Percentiles rank a stretch among this genome's conserved stretches.
Evolutionary conservation across 2,888 invertebrate species (phyloP).

Genomic region (Linnaemya vulpina): DNA sequence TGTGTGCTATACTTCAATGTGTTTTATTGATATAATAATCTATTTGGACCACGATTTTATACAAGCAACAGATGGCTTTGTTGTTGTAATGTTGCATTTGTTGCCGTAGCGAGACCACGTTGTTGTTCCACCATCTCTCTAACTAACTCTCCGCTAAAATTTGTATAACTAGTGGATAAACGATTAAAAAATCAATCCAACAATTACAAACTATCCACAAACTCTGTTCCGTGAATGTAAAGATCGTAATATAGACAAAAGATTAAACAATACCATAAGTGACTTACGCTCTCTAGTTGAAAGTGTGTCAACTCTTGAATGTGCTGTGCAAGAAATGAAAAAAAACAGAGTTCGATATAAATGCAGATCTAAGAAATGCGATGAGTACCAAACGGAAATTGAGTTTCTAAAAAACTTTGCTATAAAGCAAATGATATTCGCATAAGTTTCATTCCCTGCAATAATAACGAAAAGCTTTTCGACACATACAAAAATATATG

Average conservation of each 20-base stretch:
- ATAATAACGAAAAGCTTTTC: conserved; percentile 4
- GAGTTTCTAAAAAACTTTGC: background rate
- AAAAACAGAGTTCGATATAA: background rate
- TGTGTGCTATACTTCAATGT: too few relatives aligned
- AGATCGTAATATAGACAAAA: conserved; percentile 22
- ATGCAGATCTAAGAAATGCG: background rate
- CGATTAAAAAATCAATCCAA: conserved; percentile 1
- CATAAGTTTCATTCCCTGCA: background rate
- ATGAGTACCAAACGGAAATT: background rate
- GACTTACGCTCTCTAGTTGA: conserved; percentile 5
- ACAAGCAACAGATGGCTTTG: too few relatives aligned
- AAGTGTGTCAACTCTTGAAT: conserved; percentile 8
- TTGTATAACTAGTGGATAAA: background rate
- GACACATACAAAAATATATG: background rate
- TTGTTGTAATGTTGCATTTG: too few relatives aligned
- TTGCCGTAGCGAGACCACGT: too few relatives aligned
- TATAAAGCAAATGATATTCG: background rate
- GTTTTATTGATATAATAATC: too few relatives aligned
- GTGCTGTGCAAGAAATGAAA: conserved; percentile 1
- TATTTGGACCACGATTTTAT: too few relatives aligned
- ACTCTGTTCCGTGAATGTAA: background rate
- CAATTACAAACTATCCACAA: background rate
- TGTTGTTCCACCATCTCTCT: too few relatives aligned
- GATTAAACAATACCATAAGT: background rate
- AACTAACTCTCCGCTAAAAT: background rate